Percentiles rank a stretch among this genome's conserved stretches.
Evolutionary conservation across 2,113 vertebrate species (phyloP).

Genomic region (Acanthochromis polyacanthus): DNA sequence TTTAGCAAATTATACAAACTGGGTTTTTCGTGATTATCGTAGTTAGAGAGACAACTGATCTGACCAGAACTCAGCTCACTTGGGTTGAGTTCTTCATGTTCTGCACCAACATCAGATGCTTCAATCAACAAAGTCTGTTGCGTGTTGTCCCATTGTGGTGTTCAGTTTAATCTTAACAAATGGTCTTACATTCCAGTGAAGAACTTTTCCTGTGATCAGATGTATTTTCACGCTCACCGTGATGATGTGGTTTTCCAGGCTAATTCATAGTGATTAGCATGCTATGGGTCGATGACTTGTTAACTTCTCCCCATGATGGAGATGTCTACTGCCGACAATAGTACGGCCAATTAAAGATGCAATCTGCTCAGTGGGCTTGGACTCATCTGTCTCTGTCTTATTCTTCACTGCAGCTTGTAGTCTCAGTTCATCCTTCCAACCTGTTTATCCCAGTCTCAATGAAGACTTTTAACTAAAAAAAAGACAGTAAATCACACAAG

Average conservation of each 20-base stretch:
- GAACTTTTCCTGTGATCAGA: not conserved
- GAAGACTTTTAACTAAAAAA: conserved; percentile 12
- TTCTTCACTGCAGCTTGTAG: conserved; percentile 29
- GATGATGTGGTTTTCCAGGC: conserved; percentile 48
- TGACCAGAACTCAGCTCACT: too few relatives aligned
- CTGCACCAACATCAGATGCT: not conserved
- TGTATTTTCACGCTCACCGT: not conserved
- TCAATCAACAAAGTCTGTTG: not conserved
- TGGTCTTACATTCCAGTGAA: not conserved
- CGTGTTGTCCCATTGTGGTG: not conserved
- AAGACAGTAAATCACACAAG: not conserved
- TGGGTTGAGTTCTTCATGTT: not conserved
- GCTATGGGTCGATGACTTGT: conserved; percentile 65
- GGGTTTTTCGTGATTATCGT: too few relatives aligned
- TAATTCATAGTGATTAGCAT: conserved; percentile 72
- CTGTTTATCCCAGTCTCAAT: conserved; percentile 8
- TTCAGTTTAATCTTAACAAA: not conserved
- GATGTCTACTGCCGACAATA: conserved; percentile 65
- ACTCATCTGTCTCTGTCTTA: conserved; percentile 68
- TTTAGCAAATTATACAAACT: too few relatives aligned
- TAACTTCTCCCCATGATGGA: conserved; percentile 67
- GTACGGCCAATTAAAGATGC: conserved; percentile 73
- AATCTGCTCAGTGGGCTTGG: conserved; percentile 63
- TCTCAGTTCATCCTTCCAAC: conserved; percentile 7
- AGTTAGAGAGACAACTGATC: too few relatives aligned